Base-by-base conservation (phyloP, 1,140 invertebrate genomes). In the Panonychus citri region DNA sequence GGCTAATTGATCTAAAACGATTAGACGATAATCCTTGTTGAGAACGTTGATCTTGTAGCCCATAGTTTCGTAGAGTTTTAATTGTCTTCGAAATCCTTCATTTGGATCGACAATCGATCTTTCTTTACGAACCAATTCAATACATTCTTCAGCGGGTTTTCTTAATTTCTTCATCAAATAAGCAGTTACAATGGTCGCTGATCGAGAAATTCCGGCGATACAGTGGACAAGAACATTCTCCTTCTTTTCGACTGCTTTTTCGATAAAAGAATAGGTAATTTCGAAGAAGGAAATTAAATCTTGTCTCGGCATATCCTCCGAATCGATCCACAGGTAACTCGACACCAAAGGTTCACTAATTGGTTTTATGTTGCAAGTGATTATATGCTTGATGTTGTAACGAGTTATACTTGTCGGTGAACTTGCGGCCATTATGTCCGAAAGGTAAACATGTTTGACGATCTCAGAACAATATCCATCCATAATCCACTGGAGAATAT, bases 171-270 rank as follows among this genome's bases (percentile, higher is more conserved):
- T 79, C 81, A 89, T 86, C 28, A 87, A 70, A 66, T 81, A 87
- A 21, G 82, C 82, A 59, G 86, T 81, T 0, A 88, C 78, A 3
- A 86, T 71, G 0, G 83, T 80, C 1, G 82, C 80, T 62, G 83
- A 87, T 56, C 85, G 71, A 2, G 84, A 87, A n/a, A 88, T 78
- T 21, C 84, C 84, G 65, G 79, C 85, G 64, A 85, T 83, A 69
- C 79, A 65, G 52, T 65, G 64, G 3, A 64, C 63, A 12, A 64
- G 52, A 40, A 64, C 57, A n/a, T 40, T 53, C 50, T 56, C 55
- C 26, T 53, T 55, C 24, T 21, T 54, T 3, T 13, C 26, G 5
- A 63, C 15, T 24, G 58, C 60, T 5, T 51, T 30, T 19, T 63
- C 59, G 24, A 64, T 63, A 52, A 64, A 64, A 28, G 60, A 55